Base-by-base conservation (phyloP, 2,888 invertebrate genomes). In the Nemapogon koenigi region DNA sequence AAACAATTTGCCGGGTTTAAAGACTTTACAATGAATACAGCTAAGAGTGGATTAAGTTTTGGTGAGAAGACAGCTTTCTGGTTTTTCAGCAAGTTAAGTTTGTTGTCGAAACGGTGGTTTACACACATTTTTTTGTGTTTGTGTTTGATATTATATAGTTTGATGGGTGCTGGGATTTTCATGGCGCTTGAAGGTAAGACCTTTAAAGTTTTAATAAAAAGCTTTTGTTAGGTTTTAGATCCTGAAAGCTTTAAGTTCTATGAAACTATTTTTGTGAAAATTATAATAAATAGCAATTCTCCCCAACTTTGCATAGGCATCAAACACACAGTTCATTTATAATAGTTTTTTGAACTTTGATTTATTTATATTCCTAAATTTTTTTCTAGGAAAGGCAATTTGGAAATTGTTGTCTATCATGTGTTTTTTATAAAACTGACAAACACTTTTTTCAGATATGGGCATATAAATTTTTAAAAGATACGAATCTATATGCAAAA, bases 121-220 rank as follows among this genome's bases (percentile, higher is more conserved):
- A 94, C 94, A 26, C 94, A 94, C 67, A 85, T 92, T 43, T 93
- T 93, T 62, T 81, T 95, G 52, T 83, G 90, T 50, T 59, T 90
- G 49, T 85, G 94, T 49, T 83, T 95, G 43, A 70, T 87, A 38
- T 62, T 87, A 38, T 96, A 94, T 63, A 92, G 90, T 51, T 73
- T 90, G 41, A 84, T 89, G 18, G 96, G 96, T 17, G 95, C 93
- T 1, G 68, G 86, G 32, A 68, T 93, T 19, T 94, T 96, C 62
- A 81, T 85, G 52, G 81, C 86, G 37, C 75, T 94, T 30, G 94
- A 94, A 81, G 88, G 91, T 88, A 56, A 83, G 75, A 10, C 10
- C 10, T 22, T 22, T 22, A 7, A 22, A 22, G 4, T 22, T 22
- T 22, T 6, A 22, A 22, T 6, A 22, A 22, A 7, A 22, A 22